Conservation (phyloP, 2,797 vertebrate species). For the Cephalopachus bancanus region DNA sequence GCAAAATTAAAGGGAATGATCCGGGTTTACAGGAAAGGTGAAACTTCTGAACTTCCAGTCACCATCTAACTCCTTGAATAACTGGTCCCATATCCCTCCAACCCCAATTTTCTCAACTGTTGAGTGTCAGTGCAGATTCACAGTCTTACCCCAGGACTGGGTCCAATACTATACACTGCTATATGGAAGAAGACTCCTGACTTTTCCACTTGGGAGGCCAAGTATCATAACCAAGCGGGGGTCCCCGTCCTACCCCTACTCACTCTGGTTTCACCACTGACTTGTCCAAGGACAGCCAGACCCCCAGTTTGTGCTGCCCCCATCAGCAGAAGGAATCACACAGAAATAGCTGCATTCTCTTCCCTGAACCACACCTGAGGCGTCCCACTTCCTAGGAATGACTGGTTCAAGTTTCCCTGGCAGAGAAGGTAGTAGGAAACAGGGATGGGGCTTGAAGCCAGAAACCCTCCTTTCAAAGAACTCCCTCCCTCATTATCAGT, state of each 20-base stretch:
- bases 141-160: not conserved
- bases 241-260: not conserved
- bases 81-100: not conserved
- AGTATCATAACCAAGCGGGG: not conserved
- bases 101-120: not conserved
- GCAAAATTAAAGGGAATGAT: slow-evolving; percentile 19
- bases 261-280: not conserved
- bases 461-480: slow-evolving; percentile 75
- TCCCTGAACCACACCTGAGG: not conserved
- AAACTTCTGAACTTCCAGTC: not conserved
- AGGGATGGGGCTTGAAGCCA: not conserved
- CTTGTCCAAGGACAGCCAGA: not conserved
- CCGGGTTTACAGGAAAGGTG: slow-evolving; percentile 47
- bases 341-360: not conserved
- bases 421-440: not conserved
- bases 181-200: not conserved
- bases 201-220: not conserved
- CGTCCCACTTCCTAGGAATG: not conserved
- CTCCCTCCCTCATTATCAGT: slow-evolving; percentile 80
- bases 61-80: not conserved
- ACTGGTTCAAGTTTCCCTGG: slow-evolving; percentile 31
- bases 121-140: not conserved
- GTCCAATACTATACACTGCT: rapidly evolving
- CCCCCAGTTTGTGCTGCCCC: not conserved
- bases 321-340: not conserved